These are phyloP conservation scores for Mesocentrotus franciscanus DNA, from an alignment of 53 echinoderm and acorn worm species.

Conservation along the genomic window DNA sequence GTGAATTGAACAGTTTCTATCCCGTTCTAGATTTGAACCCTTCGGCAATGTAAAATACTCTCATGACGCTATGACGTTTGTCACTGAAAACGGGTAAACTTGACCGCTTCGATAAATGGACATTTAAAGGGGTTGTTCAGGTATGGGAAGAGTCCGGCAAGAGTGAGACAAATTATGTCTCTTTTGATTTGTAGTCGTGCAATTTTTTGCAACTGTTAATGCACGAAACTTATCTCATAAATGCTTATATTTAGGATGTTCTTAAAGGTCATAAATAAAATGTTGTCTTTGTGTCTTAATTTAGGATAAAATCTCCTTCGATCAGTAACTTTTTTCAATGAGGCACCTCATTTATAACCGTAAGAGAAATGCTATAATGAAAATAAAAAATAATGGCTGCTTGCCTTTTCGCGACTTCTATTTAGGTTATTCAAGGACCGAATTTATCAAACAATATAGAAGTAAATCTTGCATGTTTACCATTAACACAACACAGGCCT, in stretches of 20 bases:
- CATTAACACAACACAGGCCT: background rate
- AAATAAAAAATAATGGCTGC: too few species aligned
- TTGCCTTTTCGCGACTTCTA: too few species aligned
- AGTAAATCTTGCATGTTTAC: background rate
- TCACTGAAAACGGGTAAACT: background rate
- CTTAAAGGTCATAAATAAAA: too few species aligned
- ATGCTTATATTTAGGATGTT: too few species aligned
- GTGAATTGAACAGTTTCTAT: background rate
- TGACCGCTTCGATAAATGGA: background rate
- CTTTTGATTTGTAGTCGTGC: background rate
- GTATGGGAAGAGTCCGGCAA: background rate
- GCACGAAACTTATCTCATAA: too few species aligned
- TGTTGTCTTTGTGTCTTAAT: too few species aligned
- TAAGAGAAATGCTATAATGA: too few species aligned
- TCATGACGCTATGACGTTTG: background rate
- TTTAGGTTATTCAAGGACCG: too few species aligned
- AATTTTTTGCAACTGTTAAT: background rate
- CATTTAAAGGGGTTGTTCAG: constrained; percentile 15
- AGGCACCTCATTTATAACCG: too few species aligned
- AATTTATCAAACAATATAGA: background rate
- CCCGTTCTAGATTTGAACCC: background rate
- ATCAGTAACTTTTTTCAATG: too few species aligned
- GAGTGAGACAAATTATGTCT: background rate
- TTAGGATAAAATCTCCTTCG: too few species aligned
- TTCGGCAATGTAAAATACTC: background rate